Percentiles rank a stretch among this genome's conserved stretches.
These are phyloP conservation scores for Orussus abietinus DNA, from an alignment of 1,140 invertebrate genomes.

Conservation along the genomic window DNA sequence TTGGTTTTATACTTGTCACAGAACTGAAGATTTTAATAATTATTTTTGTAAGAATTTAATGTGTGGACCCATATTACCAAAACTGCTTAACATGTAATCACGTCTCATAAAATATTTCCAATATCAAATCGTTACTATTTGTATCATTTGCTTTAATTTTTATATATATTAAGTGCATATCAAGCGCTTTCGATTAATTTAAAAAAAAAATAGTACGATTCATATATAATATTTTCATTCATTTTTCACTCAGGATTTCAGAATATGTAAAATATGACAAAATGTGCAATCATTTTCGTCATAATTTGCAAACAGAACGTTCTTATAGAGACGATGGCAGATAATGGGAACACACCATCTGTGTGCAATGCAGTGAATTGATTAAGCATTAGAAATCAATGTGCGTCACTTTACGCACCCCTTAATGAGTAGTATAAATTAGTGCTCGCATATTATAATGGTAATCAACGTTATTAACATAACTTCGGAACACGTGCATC, in stretches of 20 bases:
- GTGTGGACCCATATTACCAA: background rate
- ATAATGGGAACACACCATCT: conserved; percentile 8
- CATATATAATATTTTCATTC: background rate
- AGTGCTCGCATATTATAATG: background rate
- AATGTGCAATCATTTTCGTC: background rate
- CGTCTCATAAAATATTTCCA: too few species aligned
- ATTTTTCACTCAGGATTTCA: background rate
- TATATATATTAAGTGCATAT: too few species aligned
- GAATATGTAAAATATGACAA: too few species aligned
- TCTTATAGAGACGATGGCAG: conserved; percentile 2
- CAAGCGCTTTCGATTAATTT: too few species aligned
- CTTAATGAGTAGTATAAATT: background rate
- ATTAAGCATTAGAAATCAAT: conserved; percentile 25
- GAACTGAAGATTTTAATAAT: too few species aligned
- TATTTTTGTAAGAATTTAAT: too few species aligned
- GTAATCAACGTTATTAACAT: too few species aligned
- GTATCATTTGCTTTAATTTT: too few species aligned
- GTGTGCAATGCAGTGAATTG: conserved; percentile 29
- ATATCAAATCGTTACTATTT: too few species aligned
- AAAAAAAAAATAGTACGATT: conserved; percentile 3
- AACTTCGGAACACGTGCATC: conserved; percentile 1
- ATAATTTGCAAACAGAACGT: background rate
- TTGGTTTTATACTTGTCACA: too few species aligned
- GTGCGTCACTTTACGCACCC: background rate
- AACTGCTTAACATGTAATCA: conserved; percentile 3